Evolutionary conservation across 2,797 vertebrate genomes (phyloP).

Genomic region (Liparis tanakae): DNA sequence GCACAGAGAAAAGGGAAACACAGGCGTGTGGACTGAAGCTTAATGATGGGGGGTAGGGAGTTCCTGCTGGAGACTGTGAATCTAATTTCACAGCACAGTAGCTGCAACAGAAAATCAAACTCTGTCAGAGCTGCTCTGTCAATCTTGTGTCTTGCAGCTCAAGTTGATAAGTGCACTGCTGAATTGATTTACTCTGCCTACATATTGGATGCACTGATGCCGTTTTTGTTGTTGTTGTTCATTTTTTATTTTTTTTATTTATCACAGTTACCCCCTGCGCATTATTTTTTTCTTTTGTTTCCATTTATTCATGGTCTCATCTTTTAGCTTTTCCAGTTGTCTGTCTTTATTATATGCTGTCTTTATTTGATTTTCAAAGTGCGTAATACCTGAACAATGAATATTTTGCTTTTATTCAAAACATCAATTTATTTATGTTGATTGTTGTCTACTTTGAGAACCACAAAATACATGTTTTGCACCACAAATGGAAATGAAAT

Average conservation of each 20-base stretch:
- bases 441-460: neutral
- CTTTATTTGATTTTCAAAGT: neutral
- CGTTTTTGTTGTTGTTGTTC: slow-evolving; percentile 36
- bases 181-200: slow-evolving; percentile 81
- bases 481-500: neutral
- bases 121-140: slow-evolving; percentile 82
- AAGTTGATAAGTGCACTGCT: slow-evolving; percentile 79
- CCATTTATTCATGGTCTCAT: slow-evolving; percentile 22
- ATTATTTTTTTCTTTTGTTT: neutral
- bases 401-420: neutral
- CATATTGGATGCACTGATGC: slow-evolving; percentile 73
- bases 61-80: slow-evolving; percentile 81
- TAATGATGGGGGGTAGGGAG: slow-evolving; percentile 70
- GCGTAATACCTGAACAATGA: neutral
- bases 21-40: slow-evolving; percentile 70
- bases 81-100: slow-evolving; percentile 87
- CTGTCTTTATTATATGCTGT: slow-evolving; percentile 7
- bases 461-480: neutral
- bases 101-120: slow-evolving; percentile 84
- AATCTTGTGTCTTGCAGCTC: slow-evolving; percentile 80
- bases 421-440: neutral
- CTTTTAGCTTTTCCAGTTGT: slow-evolving; percentile 16
- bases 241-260: slow-evolving; percentile 22
- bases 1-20: slow-evolving; percentile 71
- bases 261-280: neutral